Percentiles rank a stretch among this genome's conserved stretches.
Conservation (phyloP, 2,113 vertebrate species). For the Dasyurus viverrinus region DNA sequence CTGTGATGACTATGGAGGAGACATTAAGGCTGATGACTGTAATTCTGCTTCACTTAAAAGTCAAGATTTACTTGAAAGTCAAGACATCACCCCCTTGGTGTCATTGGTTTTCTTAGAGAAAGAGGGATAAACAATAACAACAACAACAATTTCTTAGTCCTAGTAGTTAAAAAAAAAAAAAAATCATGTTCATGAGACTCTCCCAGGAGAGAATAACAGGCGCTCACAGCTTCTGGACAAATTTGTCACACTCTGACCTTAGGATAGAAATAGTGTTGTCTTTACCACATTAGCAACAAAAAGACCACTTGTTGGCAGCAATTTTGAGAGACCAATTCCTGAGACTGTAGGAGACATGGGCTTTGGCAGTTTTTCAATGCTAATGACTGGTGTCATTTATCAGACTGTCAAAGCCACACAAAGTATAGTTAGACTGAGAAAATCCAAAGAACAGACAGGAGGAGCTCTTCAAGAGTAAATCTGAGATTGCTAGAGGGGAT, state of each 20-base stretch:
- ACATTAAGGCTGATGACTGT: not conserved
- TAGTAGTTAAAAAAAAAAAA: not conserved
- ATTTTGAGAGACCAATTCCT: accelerated
- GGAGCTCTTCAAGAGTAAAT: not conserved
- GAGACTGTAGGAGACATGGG: not conserved
- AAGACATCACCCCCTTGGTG: not conserved
- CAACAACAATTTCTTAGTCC: not conserved
- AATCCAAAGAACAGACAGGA: not conserved
- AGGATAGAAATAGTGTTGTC: not conserved
- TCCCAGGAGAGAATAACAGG: not conserved
- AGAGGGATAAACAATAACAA: not conserved
- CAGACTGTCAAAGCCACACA: not conserved
- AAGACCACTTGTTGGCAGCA: not conserved
- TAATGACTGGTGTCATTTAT: not conserved
- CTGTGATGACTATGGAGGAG: not conserved
- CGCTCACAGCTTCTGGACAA: not conserved
- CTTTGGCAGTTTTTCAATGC: not conserved
- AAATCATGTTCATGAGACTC: not conserved
- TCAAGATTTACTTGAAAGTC: not conserved
- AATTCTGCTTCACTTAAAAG: too few relatives aligned
- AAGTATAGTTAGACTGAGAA: not conserved
- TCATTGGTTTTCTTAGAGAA: not conserved
- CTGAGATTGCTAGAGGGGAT: not conserved
- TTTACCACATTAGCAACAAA: not conserved
- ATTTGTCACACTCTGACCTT: not conserved